A percentile compares a stretch with the other conserved stretches of the same genome.
These are phyloP conservation scores for Rhingia rostrata DNA, from an alignment of 2,888 invertebrate species.

Conservation along the genomic window DNA sequence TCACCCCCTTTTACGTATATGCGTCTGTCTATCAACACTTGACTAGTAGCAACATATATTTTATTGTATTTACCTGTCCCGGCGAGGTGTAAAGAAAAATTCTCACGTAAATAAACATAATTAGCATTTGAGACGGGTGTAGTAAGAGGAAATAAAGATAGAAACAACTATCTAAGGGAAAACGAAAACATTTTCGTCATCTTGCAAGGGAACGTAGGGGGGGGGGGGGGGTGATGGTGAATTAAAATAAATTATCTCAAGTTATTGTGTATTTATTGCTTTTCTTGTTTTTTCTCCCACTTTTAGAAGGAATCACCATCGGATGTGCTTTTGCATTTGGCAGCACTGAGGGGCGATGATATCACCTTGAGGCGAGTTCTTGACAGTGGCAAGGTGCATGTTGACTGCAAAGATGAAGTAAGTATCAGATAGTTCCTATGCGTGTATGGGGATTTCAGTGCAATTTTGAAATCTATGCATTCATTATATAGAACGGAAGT, in stretches of 20 bases:
- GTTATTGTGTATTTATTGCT: slow-evolving; percentile 58
- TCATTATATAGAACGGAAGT: slow-evolving; percentile 44
- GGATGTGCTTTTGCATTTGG: slow-evolving; percentile 95
- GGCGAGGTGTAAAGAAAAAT: slow-evolving; percentile 18
- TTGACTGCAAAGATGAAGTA: slow-evolving; percentile 97
- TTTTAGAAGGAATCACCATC: slow-evolving; percentile 95
- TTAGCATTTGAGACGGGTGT: slow-evolving; percentile 40
- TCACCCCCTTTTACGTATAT: background rate
- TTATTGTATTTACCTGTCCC: slow-evolving; percentile 12
- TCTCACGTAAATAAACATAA: slow-evolving; percentile 67
- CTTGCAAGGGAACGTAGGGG: background rate
- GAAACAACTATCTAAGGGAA: background rate
- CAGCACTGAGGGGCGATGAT: slow-evolving; percentile 93
- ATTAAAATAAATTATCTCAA: slow-evolving; percentile 63
- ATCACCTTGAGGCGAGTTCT: slow-evolving; percentile 90
- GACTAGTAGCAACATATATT: slow-evolving; percentile 45
- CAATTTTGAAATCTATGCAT: slow-evolving; percentile 29
- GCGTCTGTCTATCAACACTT: slow-evolving; percentile 35
- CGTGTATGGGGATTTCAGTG: slow-evolving; percentile 1
- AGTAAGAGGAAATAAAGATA: background rate
- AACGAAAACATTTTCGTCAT: slow-evolving; percentile 4
- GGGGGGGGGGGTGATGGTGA: slow-evolving; percentile 42
- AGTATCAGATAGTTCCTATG: slow-evolving; percentile 75
- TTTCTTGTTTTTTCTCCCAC: slow-evolving; percentile 58
- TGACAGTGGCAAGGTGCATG: slow-evolving; percentile 96